Base-by-base conservation (phyloP, 2,888 invertebrate species). In the Machimus rusticus region DNA sequence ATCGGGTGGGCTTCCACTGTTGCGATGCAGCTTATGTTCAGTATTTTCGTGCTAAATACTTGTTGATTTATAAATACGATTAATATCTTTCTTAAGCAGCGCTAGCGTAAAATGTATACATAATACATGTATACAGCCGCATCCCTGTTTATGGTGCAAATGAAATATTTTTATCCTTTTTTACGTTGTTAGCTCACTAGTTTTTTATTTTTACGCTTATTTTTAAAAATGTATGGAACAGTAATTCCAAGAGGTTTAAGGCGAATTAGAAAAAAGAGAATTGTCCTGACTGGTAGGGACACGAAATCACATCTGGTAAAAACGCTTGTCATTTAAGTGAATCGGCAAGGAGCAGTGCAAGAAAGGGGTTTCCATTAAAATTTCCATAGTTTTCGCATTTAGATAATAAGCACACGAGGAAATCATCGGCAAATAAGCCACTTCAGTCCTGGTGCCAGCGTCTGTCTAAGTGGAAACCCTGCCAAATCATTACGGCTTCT, bases 361-460 rank as follows among this genome's bases (percentile, higher is more conserved):
- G 16, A 76, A 76, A 76, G 39, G 37, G 37, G n/a, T 76, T 76
- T 37, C 12, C 66, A 66, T 66, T 66, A 66, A 39, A 76, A 76
- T 76, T 76, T 76, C 34, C 76, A 76, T 76, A 76, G 76, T 76
- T 76, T 76, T 34, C n/a, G 76, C 76, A 76, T 76, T 76, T 76
- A 76, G 31, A 37, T 76, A 76, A 76, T 76, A 37, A 76, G 16
- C 2, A 34, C 76, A 76, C 39, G 19, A 76, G 37, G 76, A 76
- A 76, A 76, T 76, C 37, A 76, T 76, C 76, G 28, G 34, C n/a
- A 76, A 76, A 76, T n/a, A 76, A 34, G 8, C 76, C 37, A 76
- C 39, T 76, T 76, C 14, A 76, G 34, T 9, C 14, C 8, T 34
- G 19, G 76, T 39, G 76, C 76, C 37, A 76, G 39, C 34, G 76